These are phyloP conservation scores for Spodoptera frugiperda DNA, from an alignment of 1,140 invertebrate species.

Conservation along the genomic window DNA sequence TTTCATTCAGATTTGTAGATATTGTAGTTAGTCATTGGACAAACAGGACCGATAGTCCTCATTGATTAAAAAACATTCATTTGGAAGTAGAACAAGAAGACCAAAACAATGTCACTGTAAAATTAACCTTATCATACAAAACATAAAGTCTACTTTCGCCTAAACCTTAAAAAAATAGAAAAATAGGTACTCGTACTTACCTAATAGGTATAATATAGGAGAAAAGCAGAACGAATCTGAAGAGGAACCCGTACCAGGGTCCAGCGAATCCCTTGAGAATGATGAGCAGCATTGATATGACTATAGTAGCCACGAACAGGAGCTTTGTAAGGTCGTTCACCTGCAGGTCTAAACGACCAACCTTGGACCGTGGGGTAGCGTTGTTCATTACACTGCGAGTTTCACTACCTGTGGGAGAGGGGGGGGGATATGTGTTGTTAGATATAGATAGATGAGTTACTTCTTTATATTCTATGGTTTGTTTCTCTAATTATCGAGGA, in stretches of 20 bases:
- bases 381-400: conserved; percentile 99
- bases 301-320: conserved; percentile 96
- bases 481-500: no score
- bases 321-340: conserved; percentile 98
- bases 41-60: no score
- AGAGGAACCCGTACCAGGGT: conserved; percentile 98
- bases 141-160: no score
- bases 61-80: no score
- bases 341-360: conserved; percentile 97
- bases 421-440: background rate
- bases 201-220: conserved; percentile 99
- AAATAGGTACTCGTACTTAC: conserved; percentile 85
- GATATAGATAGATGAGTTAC: no score
- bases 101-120: no score
- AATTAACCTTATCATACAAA: no score
- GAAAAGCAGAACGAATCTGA: conserved; percentile 98
- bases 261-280: conserved; percentile 97
- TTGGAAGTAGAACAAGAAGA: no score
- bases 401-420: conserved; percentile 92
- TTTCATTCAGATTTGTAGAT: no score
- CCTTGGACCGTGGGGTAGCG: conserved; percentile 96
- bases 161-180: background rate
- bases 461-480: no score
- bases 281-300: conserved; percentile 97
- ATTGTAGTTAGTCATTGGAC: no score